Percentiles rank a stretch among this genome's conserved stretches.
Evolutionary conservation across 2,888 invertebrate genomes (phyloP).

Genomic region (Ypsolopha sequella): DNA sequence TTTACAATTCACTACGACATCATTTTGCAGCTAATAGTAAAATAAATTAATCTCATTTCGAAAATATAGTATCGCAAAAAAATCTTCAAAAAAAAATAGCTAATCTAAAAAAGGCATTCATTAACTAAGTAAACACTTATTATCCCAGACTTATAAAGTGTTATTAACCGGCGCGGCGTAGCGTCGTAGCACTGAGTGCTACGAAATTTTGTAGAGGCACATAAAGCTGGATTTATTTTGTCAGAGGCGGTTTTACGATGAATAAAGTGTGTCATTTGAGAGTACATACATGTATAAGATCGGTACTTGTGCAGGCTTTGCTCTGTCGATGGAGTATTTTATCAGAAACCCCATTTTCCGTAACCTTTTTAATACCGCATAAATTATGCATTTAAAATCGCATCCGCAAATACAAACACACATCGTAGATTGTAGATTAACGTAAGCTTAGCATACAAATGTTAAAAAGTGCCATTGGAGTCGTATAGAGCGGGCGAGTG

Average conservation of each 20-base stretch:
- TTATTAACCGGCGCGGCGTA: neutral
- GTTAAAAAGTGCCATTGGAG: neutral
- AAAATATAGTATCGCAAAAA: too few species aligned
- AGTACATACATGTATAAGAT: neutral
- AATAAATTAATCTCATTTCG: too few species aligned
- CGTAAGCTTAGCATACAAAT: neutral
- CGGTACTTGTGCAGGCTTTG: too few species aligned
- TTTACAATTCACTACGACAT: too few species aligned
- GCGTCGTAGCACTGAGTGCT: neutral
- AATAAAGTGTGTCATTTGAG: conserved; percentile 2
- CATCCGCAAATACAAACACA: too few species aligned
- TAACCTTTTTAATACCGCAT: too few species aligned
- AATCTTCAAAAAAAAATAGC: too few species aligned
- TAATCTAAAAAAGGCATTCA: neutral
- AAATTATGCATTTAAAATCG: too few species aligned
- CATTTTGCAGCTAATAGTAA: too few species aligned
- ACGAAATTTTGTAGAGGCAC: conserved; percentile 1
- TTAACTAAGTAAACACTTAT: neutral
- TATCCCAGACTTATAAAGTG: neutral
- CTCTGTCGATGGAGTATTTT: too few species aligned
- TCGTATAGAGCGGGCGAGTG: conserved; percentile 50
- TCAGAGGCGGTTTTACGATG: conserved; percentile 1
- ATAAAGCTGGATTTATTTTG: neutral
- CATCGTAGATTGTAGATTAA: too few species aligned
- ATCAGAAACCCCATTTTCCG: too few species aligned